Evolutionary conservation across 2,888 invertebrate species (phyloP), one percentile per base, ranked within the genome.

Genomic region (Thysanoteuthis rhombus): DNA sequence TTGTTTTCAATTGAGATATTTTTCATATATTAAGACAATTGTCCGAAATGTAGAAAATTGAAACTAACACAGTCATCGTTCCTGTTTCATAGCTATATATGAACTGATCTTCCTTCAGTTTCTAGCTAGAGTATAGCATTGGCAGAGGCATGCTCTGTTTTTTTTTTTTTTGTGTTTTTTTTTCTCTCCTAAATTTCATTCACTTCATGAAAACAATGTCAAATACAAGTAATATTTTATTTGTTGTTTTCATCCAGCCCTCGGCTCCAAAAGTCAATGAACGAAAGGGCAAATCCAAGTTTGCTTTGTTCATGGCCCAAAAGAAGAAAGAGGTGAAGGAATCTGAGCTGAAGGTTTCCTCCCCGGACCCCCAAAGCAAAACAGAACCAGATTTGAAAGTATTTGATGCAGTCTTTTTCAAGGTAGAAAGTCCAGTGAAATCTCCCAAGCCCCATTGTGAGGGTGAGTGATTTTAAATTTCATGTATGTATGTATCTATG

Each of bases 361-460:
- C 93, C 19, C 75, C n/a, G 36, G 93, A 22, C 0, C 22, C 22
- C 22, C 5, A 36, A 42, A 90, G 39, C 28, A n/a, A 91, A 91
- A 25, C 75, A 89, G 52, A 39, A 32, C 94, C 95, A 39, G 94
- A 94, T 58, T 94, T 94, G 28, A 96, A 96, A 93, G 95, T 95
- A 91, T 96, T 96, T 95, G 96, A 96, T 94, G 96, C 95, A 92
- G 96, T 96, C 8, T 96, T 96, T 95, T 96, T 96, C 94, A 95
- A 94, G 93, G 96, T 96, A 32, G 94, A 95, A 93, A 96, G 96
- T 94, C 96, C 96, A 39, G 95, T 96, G 22, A 95, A 94, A 92
- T 95, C 95, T 90, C 95, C 95, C 32, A 93, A 93, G 12, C 94
- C 93, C n/a, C 96, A 96, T 92, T 95, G 95, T 95, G 95, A 95